Evolutionary conservation across 2,888 invertebrate genomes (phyloP), one percentile per base, ranked within the genome.

Genomic region (Mimas tiliae): DNA sequence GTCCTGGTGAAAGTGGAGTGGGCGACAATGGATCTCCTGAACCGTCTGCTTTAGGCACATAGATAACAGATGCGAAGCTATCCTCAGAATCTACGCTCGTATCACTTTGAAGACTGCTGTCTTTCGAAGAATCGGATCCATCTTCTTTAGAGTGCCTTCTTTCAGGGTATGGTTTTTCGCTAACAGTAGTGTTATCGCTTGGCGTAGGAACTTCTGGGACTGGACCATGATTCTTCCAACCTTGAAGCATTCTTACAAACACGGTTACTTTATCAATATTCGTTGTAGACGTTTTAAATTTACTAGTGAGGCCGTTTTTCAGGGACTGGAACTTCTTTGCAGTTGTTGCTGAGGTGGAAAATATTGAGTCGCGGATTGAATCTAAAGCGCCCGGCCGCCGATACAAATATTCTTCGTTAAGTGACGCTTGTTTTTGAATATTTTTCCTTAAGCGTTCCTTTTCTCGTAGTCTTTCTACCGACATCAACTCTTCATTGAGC

Each of bases 41-140:
- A 52, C 95, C 95, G 76, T 97, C 97, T 63, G 97, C 96, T 89
- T 97, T 97, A 66, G 98, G 98, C 78, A 98, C 96, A 83, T 96
- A 98, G 81, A 98, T 98, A 58, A 98, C 98, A 71, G 98, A 98
- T 67, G 98, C 98, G 82, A 98, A 98, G 86, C 98, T 98, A 81
- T 98, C 98, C 86, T 98, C 98, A 0, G 98, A 98, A 86, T 98
- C 98, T 47, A 98, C 97, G 89, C 98, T 98, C 0, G 98, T 98
- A 83, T 98, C 98, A 85, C 98, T 98, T 88, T 98, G 98, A 68
- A 98, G 94, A 84, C 98, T 98, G 84, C 97, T 97, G 77, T 97
- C 97, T 88, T 97, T 97, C 1, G 97, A 97, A 7, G 97, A 97
- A 83, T 97, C 97, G 0, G 98, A 98, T 14, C 98, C 98, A 77